Evolutionary conservation across 2,888 invertebrate species (phyloP).

Genomic region (Pinctada fucata): DNA sequence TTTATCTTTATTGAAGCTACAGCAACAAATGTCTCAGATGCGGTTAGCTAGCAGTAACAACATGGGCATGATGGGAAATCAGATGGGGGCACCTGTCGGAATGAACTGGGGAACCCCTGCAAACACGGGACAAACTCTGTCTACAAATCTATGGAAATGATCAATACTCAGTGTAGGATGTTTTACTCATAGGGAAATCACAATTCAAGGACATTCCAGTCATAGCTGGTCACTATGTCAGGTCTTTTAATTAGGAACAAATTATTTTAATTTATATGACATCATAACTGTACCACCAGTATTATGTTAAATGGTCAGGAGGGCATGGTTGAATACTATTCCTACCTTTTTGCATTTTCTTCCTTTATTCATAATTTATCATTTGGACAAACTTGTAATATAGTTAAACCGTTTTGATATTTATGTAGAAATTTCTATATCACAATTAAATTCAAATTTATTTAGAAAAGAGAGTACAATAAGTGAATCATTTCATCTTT

Average conservation of each 20-base stretch:
- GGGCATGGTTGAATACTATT: too few relatives aligned
- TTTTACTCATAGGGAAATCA: slow-evolving; percentile 12
- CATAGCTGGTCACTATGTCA: not conserved
- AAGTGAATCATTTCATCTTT: too few relatives aligned
- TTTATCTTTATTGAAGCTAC: slow-evolving; percentile 56
- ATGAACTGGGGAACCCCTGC: slow-evolving; percentile 53
- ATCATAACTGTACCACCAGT: too few relatives aligned
- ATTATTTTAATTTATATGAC: too few relatives aligned
- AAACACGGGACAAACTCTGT: slow-evolving; percentile 66
- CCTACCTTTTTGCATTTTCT: too few relatives aligned
- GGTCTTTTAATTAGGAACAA: not conserved
- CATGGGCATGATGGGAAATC: slow-evolving; percentile 50
- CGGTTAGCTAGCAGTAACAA: slow-evolving; percentile 50
- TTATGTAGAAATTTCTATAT: too few relatives aligned
- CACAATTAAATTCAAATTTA: too few relatives aligned
- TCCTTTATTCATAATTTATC: too few relatives aligned
- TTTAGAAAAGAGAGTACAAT: too few relatives aligned
- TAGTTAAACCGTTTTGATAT: too few relatives aligned
- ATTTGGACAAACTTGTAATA: too few relatives aligned
- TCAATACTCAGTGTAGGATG: slow-evolving; percentile 21
- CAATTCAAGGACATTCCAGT: slow-evolving; percentile 25
- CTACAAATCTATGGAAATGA: slow-evolving; percentile 71
- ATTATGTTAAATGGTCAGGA: too few relatives aligned
- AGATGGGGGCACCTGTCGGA: slow-evolving; percentile 45
- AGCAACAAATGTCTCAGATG: slow-evolving; percentile 68